Evolutionary conservation across 2,113 vertebrate species (phyloP), one percentile per base, ranked within the genome.

Genomic region (Colossoma macropomum): DNA sequence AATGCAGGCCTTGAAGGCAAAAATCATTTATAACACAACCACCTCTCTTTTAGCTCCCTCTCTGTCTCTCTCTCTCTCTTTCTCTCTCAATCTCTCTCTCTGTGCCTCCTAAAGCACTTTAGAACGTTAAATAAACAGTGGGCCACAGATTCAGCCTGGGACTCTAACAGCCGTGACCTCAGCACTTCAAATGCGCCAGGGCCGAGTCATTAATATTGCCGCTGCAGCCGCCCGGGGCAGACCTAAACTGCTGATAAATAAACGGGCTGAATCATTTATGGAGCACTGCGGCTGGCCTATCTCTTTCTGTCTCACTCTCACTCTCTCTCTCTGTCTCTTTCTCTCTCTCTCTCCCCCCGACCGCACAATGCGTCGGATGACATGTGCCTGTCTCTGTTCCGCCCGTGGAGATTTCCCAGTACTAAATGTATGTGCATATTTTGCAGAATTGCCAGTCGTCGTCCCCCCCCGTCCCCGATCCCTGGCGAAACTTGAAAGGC

Each of bases 401-500:
- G 96, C 95, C 97, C 95, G 94, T 95, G 94, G 97, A 99, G 96
- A 96, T 95, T 97, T 95, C 94, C 25, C 90, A 96, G 95, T 95
- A 90, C 93, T 96, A 98, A 98, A 97, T 95, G 92, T 97, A 98
- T 98, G 97, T 98, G 97, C 97, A 99, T 98, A 99, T 97, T 97
- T 98, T 93, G 97, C 50, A 97, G 96, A 97, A 62, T 95, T 96
- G 96, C 94, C 93, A 93, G 94, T 96, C 95, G 93, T 96, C 97
- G 96, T 97, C 96, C 95, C 97, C 54, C 83, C 59, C 59, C 94
- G 92, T 92, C 92, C 92, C 87, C 90, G 92, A 93, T 93, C 92
- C 94, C 94, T 94, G 94, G 93, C 95, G 95, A 93, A 95, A 97
- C 96, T 97, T 96, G 96, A 97, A 97, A 97, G 96, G 95, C 95